phyloP scores from a whole-genome alignment of 1,140 invertebrate genomes.

The Rhyzopertha dominica region DNA sequence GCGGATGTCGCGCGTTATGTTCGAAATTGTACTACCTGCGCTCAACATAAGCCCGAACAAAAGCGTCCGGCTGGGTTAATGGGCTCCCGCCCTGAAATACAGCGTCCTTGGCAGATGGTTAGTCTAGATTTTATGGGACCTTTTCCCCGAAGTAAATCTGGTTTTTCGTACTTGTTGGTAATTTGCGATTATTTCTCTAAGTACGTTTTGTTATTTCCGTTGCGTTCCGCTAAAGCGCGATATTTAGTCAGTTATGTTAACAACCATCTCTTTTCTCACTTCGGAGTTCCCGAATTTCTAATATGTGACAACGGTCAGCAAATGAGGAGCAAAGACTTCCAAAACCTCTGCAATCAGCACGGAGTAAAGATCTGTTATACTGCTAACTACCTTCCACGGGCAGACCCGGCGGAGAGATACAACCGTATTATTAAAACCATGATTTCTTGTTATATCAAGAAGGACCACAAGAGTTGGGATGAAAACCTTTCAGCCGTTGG shows the following conservation, averaged over 20 bases:
- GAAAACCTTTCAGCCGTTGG: conserved; percentile 20
- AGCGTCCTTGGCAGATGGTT: conserved; percentile 10
- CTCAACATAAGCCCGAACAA: conserved; percentile 4
- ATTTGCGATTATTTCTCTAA: conserved; percentile 41
- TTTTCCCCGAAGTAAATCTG: background rate
- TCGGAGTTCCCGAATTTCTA: conserved; percentile 9
- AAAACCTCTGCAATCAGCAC: background rate
- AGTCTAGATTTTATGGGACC: conserved; percentile 18
- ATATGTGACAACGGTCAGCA: conserved; percentile 15
- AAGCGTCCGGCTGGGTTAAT: background rate
- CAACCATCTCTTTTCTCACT: conserved; percentile 12
- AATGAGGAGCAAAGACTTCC: conserved; percentile 1
- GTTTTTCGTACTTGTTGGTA: conserved; percentile 9
- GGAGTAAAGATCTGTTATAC: background rate
- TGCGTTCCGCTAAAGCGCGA: conserved; percentile 33
- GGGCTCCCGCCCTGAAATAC: conserved; percentile 3
- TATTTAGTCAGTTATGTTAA: too few relatives aligned
- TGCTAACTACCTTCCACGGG: conserved; percentile 1
- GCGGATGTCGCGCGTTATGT: conserved; percentile 6
- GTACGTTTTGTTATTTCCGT: conserved; percentile 21
- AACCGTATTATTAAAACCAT: conserved; percentile 31
- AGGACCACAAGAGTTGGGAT: conserved; percentile 34
- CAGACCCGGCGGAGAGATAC: conserved; percentile 21
- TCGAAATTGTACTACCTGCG: background rate
- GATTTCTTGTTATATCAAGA: conserved; percentile 23